Evolutionary conservation across 2,888 invertebrate species (phyloP).

Genomic region (Portevinia maculata): DNA sequence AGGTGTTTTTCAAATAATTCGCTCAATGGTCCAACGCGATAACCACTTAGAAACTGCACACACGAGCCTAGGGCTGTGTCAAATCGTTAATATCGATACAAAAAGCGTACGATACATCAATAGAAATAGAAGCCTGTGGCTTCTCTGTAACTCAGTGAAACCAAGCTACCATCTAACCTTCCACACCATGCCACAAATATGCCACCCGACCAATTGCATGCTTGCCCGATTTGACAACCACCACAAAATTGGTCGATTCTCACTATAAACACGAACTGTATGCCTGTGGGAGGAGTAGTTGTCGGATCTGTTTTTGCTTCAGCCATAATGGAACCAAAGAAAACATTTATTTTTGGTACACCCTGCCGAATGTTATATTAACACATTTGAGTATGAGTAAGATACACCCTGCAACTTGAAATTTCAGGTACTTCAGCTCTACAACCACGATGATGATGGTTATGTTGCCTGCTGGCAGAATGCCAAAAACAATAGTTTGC

Average conservation of each 20-base stretch:
- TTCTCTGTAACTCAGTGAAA: neutral
- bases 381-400: constrained; percentile 1
- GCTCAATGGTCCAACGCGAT: too few relatives aligned
- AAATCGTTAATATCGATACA: too few relatives aligned
- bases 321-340: constrained; percentile 22
- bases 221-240: constrained; percentile 14
- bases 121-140: too few relatives aligned
- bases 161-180: too few relatives aligned
- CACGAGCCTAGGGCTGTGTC: too few relatives aligned
- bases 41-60: too few relatives aligned
- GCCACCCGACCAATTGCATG: neutral
- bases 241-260: constrained; percentile 11
- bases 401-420: neutral
- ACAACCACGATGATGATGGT: neutral
- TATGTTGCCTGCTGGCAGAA: constrained; percentile 32
- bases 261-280: neutral
- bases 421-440: constrained; percentile 3
- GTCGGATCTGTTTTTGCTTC: neutral
- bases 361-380: constrained; percentile 6
- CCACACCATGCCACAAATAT: neutral
- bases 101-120: too few relatives aligned
- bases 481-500: constrained; percentile 53
- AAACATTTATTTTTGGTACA: constrained; percentile 4
- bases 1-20: too few relatives aligned
- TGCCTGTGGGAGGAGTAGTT: neutral